These are phyloP conservation scores for Cacatua alba DNA, from an alignment of 2,113 vertebrate genomes.

Conservation along the genomic window DNA sequence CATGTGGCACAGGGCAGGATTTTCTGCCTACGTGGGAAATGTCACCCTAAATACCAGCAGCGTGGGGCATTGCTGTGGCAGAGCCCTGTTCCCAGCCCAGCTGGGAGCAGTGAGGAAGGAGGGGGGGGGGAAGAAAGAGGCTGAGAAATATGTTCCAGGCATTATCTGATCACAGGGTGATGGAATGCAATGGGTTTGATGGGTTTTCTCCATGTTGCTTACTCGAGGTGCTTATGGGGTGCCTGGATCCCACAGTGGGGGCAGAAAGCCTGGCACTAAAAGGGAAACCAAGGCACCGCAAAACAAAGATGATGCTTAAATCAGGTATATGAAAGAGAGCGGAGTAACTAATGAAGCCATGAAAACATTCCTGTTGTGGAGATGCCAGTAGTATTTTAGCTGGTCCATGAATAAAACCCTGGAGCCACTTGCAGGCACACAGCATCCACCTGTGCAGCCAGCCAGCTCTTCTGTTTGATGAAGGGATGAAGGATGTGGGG, in stretches of 20 bases:
- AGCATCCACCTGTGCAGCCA: neutral
- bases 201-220: neutral
- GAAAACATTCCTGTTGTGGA: neutral
- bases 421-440: neutral
- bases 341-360: neutral
- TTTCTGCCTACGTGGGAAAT: neutral
- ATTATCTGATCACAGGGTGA: rapidly evolving
- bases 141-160: neutral
- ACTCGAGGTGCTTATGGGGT: neutral
- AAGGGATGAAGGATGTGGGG: neutral
- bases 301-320: neutral
- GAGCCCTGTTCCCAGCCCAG: neutral
- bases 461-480: neutral
- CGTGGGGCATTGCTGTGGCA: rapidly evolving
- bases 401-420: neutral
- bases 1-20: rapidly evolving
- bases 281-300: neutral
- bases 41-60: neutral
- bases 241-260: neutral
- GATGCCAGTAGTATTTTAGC: neutral
- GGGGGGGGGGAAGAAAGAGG: neutral
- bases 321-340: neutral
- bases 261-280: neutral
- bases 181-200: neutral
- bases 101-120: neutral